Conservation (phyloP, 1,140 invertebrate species). For the Luehdorfia chinensis region DNA sequence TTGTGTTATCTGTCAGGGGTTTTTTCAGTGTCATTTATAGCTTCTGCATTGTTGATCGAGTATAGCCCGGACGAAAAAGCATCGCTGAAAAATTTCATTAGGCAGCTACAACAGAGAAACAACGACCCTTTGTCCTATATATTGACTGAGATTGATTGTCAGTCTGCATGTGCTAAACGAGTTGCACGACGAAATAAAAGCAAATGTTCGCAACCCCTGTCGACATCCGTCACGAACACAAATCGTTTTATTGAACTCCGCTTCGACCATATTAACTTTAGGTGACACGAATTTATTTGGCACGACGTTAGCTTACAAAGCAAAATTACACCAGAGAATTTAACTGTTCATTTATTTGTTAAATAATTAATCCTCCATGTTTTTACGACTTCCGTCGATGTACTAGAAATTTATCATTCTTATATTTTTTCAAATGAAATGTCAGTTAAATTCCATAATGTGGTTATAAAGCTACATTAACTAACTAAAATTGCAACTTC, state of each 20-base stretch:
- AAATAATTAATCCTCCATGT: too few relatives aligned
- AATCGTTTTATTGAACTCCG: constrained; percentile 58
- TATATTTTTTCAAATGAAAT: too few relatives aligned
- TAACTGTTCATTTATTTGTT: too few relatives aligned
- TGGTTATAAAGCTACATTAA: too few relatives aligned
- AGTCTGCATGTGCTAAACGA: constrained; percentile 66
- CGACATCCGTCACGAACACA: constrained; percentile 50
- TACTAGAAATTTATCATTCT: too few relatives aligned
- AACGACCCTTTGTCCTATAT: constrained; percentile 62
- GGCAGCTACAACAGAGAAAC: constrained; percentile 45
- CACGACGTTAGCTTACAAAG: constrained; percentile 3
- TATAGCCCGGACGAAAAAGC: constrained; percentile 22
- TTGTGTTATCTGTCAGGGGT: constrained; percentile 2
- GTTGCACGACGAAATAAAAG: constrained; percentile 64
- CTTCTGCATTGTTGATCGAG: constrained; percentile 9
- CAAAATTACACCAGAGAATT: background rate
- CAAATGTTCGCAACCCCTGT: constrained; percentile 62
- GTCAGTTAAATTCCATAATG: too few relatives aligned
- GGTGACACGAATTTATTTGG: constrained; percentile 31
- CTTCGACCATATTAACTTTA: constrained; percentile 48
- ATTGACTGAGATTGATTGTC: constrained; percentile 73
- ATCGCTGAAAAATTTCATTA: constrained; percentile 62
- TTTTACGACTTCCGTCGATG: too few relatives aligned
- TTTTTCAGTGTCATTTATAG: constrained; percentile 11
- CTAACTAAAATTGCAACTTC: too few relatives aligned